phyloP scores from a whole-genome alignment of 2,797 vertebrate species.

The Selene dorsalis region DNA sequence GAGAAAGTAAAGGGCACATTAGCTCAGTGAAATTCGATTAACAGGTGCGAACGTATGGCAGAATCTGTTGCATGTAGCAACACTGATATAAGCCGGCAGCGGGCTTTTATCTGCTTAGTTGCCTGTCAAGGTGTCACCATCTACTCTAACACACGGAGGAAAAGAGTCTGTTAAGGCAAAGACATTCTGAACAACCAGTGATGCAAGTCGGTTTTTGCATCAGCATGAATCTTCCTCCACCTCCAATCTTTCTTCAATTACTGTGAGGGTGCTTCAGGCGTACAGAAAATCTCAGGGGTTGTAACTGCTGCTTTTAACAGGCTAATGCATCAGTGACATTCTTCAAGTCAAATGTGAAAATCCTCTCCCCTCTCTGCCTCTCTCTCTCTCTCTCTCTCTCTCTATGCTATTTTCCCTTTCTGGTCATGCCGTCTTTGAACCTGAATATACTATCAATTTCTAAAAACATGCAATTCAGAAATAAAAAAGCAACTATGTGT shows the following conservation, averaged over 20 bases:
- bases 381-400: too few relatives aligned
- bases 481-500: not conserved
- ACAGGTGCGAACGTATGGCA: constrained; percentile 8
- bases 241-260: constrained; percentile 5
- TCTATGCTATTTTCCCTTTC: constrained; percentile 33
- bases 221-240: constrained; percentile 59
- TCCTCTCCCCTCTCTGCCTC: constrained; percentile 48
- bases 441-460: constrained; percentile 29
- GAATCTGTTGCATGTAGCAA: constrained; percentile 20
- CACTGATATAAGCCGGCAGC: constrained; percentile 21
- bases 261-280: constrained; percentile 3
- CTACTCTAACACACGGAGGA: constrained; percentile 49
- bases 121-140: constrained; percentile 53
- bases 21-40: constrained; percentile 9
- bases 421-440: constrained; percentile 12
- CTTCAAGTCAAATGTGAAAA: constrained; percentile 69
- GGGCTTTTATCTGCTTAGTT: constrained; percentile 44
- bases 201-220: constrained; percentile 71
- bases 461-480: constrained; percentile 12
- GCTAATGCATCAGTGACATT: constrained; percentile 63
- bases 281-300: constrained; percentile 61
- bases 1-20: not conserved
- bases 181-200: constrained; percentile 61
- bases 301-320: constrained; percentile 66
- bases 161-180: constrained; percentile 39